phyloP scores from a whole-genome alignment of 2,888 invertebrate genomes.

The Ecliptopera silaceata region DNA sequence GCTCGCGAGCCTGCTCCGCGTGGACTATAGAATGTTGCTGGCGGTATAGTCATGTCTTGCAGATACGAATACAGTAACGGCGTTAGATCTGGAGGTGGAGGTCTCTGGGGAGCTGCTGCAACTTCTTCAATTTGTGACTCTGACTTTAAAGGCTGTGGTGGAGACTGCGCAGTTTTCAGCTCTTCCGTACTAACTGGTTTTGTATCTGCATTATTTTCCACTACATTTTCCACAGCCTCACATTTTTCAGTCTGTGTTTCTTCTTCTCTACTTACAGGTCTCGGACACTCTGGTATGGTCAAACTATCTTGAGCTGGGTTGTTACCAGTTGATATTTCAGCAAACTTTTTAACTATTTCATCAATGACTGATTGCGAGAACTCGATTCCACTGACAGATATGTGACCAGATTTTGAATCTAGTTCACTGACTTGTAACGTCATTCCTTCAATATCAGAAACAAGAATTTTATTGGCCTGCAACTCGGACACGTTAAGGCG shows the following conservation, averaged over 20 bases:
- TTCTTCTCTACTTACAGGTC: constrained; percentile 66
- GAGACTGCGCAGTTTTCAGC: constrained; percentile 29
- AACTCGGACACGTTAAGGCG: constrained; percentile 90
- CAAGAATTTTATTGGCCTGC: constrained; percentile 90
- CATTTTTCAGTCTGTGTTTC: constrained; percentile 69
- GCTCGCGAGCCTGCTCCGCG: constrained; percentile 39
- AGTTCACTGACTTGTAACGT: constrained; percentile 88
- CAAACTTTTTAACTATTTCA: constrained; percentile 84
- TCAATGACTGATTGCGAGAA: constrained; percentile 87
- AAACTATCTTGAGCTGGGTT: constrained; percentile 40
- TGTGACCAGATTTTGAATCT: constrained; percentile 86
- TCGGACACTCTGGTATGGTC: constrained; percentile 40
- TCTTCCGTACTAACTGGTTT: constrained; percentile 35
- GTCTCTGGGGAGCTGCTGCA: constrained; percentile 65
- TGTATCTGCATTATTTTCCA: constrained; percentile 35
- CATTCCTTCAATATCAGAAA: constrained; percentile 91
- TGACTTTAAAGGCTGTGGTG: constrained; percentile 42
- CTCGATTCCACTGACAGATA: constrained; percentile 86
- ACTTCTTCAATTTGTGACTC: constrained; percentile 50
- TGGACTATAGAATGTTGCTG: constrained; percentile 72
- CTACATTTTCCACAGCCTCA: constrained; percentile 36
- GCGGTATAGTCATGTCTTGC: constrained; percentile 79
- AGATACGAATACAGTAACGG: constrained; percentile 79
- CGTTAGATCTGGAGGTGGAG: constrained; percentile 75
- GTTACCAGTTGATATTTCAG: constrained; percentile 68